phyloP scores from a whole-genome alignment of 2,888 invertebrate species.

The Icerya purchasi region DNA sequence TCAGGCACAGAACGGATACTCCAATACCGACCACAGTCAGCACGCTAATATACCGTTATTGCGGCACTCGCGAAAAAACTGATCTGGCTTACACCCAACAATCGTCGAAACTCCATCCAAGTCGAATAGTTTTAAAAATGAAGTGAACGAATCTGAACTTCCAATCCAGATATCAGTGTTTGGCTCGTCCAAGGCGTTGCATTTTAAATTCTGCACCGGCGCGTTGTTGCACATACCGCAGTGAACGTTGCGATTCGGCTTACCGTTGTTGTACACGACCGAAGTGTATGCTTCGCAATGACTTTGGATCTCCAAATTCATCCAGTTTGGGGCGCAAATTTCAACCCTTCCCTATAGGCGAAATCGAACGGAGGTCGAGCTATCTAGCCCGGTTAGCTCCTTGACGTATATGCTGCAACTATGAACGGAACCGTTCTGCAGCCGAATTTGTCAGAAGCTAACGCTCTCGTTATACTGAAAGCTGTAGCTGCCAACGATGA shows the following conservation, averaged over 20 bases:
- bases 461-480: no score
- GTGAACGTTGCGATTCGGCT: conserved; percentile 27
- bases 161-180: no score
- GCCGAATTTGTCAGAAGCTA: no score
- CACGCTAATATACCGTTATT: conserved; percentile 15
- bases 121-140: conserved; percentile 28
- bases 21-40: conserved; percentile 28
- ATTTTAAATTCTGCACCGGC: conserved; percentile 21
- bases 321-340: conserved; percentile 25
- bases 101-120: conserved; percentile 21
- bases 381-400: conserved; percentile 19
- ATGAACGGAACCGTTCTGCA: no score
- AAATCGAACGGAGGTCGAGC: conserved; percentile 22
- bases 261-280: conserved; percentile 22
- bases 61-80: conserved; percentile 27
- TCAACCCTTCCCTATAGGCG: conserved; percentile 24
- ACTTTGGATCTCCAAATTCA: conserved; percentile 23
- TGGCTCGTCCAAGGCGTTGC: conserved; percentile 2
- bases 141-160: conserved; percentile 22
- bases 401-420: no score
- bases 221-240: conserved; percentile 29
- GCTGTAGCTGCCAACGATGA: no score
- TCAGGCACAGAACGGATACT: conserved; percentile 28
- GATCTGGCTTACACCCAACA: conserved; percentile 24
- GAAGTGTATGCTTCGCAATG: conserved; percentile 27